phyloP scores from a whole-genome alignment of 2,888 invertebrate genomes.

The Elysia crispata region DNA sequence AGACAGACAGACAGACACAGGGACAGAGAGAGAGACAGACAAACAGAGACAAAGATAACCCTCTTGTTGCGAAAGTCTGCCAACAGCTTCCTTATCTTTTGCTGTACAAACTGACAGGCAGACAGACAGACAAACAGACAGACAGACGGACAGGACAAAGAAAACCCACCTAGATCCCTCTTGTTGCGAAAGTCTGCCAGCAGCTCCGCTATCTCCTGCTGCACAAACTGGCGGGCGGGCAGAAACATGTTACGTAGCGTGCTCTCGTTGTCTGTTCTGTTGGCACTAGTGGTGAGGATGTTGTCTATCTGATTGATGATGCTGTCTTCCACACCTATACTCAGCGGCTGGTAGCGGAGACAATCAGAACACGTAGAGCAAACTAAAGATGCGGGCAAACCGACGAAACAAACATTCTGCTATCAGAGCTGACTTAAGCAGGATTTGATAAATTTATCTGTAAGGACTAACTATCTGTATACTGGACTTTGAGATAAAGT shows the following conservation, averaged over 20 bases:
- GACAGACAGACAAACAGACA: slow-evolving; percentile 84
- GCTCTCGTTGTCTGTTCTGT: slow-evolving; percentile 93
- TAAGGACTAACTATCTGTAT: no score
- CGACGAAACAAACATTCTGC: not conserved
- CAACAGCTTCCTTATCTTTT: slow-evolving; percentile 88
- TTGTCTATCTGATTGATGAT: slow-evolving; percentile 81
- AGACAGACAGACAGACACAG: no score
- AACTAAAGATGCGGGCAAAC: no score
- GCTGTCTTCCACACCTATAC: slow-evolving; percentile 89
- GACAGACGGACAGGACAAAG: not conserved
- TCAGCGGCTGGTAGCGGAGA: slow-evolving; percentile 90
- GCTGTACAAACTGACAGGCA: slow-evolving; percentile 89
- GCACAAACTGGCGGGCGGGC: slow-evolving; percentile 90
- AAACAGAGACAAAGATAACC: no score
- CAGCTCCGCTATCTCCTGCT: slow-evolving; percentile 88
- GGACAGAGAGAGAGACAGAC: no score
- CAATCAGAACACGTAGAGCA: no score
- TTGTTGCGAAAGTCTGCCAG: slow-evolving; percentile 92
- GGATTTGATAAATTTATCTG: no score
- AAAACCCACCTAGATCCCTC: slow-evolving; percentile 83
- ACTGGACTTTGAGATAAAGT: no score
- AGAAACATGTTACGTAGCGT: slow-evolving; percentile 89
- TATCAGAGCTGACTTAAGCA: no score
- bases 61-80: slow-evolving; percentile 92
- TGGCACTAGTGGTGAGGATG: slow-evolving; percentile 82